Evolutionary conservation across 2,113 vertebrate species (phyloP).

Genomic region (Chaetodon auriga): DNA sequence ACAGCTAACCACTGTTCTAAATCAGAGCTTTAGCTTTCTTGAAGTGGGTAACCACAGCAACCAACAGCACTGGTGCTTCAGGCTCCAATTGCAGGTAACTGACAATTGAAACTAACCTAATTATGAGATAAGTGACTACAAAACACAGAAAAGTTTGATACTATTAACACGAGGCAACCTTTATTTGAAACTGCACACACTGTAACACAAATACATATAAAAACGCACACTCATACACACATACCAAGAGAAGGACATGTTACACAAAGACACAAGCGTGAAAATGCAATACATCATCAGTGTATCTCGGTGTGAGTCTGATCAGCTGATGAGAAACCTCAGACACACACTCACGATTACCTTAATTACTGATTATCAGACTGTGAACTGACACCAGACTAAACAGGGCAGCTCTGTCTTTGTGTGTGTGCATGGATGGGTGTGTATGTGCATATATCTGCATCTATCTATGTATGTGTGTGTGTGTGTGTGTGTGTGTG

Average conservation of each 20-base stretch:
- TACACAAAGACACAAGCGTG: not conserved
- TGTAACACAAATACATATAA: too few relatives aligned
- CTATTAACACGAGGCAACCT: not conserved
- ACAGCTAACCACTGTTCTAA: not conserved
- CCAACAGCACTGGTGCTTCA: not conserved
- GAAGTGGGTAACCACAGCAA: not conserved
- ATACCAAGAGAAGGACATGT: not conserved
- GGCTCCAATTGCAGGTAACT: not conserved
- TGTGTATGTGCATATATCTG: not conserved
- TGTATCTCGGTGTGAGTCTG: slow-evolving; percentile 1
- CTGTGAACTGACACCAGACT: slow-evolving; percentile 40
- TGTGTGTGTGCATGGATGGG: not conserved
- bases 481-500: not conserved
- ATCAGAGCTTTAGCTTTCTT: not conserved
- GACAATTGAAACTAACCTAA: not conserved
- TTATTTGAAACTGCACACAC: not conserved
- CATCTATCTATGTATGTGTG: slow-evolving; percentile 1
- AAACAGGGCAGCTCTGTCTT: slow-evolving; percentile 1
- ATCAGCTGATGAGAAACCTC: slow-evolving; percentile 25
- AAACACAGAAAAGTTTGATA: not conserved
- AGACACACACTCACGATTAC: slow-evolving; percentile 7
- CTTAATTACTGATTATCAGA: slow-evolving; percentile 50
- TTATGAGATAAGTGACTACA: not conserved
- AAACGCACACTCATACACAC: not conserved
- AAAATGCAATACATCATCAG: not conserved